A percentile compares a stretch with the other conserved stretches of the same genome.
Evolutionary conservation across 2,888 invertebrate species (phyloP).

Genomic region (Disparrhopalites patrizii): DNA sequence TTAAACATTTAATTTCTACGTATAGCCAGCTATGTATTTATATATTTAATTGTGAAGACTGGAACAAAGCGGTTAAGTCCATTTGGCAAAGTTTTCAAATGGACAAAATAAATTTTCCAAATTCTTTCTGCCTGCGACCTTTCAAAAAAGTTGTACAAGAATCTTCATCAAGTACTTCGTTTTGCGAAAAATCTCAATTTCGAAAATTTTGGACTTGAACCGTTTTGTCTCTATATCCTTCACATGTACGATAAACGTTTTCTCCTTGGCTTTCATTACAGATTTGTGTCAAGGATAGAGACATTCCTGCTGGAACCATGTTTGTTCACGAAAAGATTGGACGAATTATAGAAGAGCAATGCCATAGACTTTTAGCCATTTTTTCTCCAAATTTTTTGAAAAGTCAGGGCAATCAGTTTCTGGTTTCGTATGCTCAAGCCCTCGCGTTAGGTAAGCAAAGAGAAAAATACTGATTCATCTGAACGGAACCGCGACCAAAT

Average conservation of each 20-base stretch:
- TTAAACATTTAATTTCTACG: neutral
- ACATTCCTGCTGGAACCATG: slow-evolving; percentile 65
- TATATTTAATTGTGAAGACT: no score
- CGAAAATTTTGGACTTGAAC: no score
- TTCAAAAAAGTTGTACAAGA: no score
- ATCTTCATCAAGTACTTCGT: neutral
- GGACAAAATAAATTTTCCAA: no score
- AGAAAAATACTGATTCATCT: no score
- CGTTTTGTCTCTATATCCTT: no score
- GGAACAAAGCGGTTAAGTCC: no score
- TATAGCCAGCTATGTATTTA: neutral
- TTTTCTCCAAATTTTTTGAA: slow-evolving; percentile 71
- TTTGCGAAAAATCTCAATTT: neutral
- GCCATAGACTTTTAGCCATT: slow-evolving; percentile 72
- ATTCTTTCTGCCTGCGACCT: no score
- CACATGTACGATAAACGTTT: neutral
- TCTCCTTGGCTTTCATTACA: slow-evolving; percentile 50
- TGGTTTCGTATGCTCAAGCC: slow-evolving; percentile 74
- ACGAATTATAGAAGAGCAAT: slow-evolving; percentile 69
- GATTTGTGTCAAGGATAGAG: slow-evolving; percentile 71
- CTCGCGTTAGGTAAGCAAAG: slow-evolving; percentile 66
- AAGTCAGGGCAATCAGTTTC: slow-evolving; percentile 72
- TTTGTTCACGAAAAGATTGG: slow-evolving; percentile 70
- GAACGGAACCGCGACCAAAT: no score
- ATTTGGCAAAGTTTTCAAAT: no score